phyloP scores from a whole-genome alignment of 2,888 invertebrate species.

The Lissonota sp. region DNA sequence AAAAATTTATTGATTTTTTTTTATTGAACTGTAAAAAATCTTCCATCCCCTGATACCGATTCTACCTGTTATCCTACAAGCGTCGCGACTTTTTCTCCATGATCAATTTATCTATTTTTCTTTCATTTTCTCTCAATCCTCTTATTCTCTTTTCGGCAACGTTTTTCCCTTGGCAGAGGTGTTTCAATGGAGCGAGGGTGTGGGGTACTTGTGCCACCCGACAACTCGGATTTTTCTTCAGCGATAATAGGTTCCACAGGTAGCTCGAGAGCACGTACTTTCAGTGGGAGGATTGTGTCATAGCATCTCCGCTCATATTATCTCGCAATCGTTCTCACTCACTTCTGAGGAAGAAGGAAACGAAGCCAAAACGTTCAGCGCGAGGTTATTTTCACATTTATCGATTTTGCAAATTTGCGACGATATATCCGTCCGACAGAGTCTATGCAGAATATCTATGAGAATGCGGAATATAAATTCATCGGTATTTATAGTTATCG shows the following conservation, averaged over 20 bases:
- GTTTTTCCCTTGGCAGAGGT: not conserved
- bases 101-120: slow-evolving; percentile 9
- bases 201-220: slow-evolving; percentile 4
- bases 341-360: not conserved
- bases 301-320: slow-evolving; percentile 8
- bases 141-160: slow-evolving; percentile 10
- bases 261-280: slow-evolving; percentile 39
- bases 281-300: slow-evolving; percentile 23
- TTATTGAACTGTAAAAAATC: not conserved
- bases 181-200: slow-evolving; percentile 2
- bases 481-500: too few species aligned
- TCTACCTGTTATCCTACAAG: slow-evolving; percentile 4
- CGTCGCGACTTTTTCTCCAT: not conserved
- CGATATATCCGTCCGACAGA: too few species aligned
- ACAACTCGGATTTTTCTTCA: slow-evolving; percentile 22
- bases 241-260: slow-evolving; percentile 42
- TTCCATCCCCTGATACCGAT: not conserved
- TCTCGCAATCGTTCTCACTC: slow-evolving; percentile 18
- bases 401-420: not conserved
- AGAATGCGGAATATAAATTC: too few species aligned
- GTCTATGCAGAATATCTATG: too few species aligned
- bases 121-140: slow-evolving; percentile 15
- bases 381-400: slow-evolving; percentile 2
- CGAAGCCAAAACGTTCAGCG: not conserved
- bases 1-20: not conserved